Base-by-base conservation (phyloP, 2,113 vertebrate genomes). In the Heptranchias perlo region DNA sequence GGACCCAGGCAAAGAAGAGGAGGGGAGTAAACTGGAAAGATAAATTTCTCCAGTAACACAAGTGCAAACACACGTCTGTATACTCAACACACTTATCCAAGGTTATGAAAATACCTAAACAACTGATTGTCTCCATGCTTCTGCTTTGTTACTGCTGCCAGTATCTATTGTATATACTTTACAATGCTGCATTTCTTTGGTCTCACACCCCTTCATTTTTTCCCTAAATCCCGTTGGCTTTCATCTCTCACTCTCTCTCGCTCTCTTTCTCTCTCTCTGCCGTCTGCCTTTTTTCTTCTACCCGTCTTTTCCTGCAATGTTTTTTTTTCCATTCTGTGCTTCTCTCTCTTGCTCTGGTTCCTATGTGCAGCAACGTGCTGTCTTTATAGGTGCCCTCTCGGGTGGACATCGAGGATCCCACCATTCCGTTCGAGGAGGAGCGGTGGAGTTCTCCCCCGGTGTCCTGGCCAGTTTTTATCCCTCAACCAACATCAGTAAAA, bases 61-160 rank as follows among this genome's bases (percentile, higher is more conserved):
- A 92, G 54, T 58, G 52, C 87, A 35, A 35, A 35, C 87, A 92
- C 31, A 92, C n/a, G 16, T 62, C n/a, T 93, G 18, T 93, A n/a
- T 93, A 62, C n/a, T 39, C 18, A 93, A 93, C 35, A 93, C 18
- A 35, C n/a, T 93, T 62, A 62, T 93, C 89, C 89, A 93, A 93
- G 89, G 89, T 62, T 62, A 39, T 7, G n/a, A 62, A 93, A 62
- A 62, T 93, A 64, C 58, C 16, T 93, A 64, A 93, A 62, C 89
- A 93, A 44, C 89, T 93, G 58, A 93, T 93, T 93, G n/a, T 93
- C 35, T 93, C 58, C 89, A 31, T 39, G 16, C 35, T 82, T 82
- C 76, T 44, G 76, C 10, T 62, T 28, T 93, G 89, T 62, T 64
- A 8, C 39, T 39, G 10, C 58, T 93, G 35, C 13, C 54, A 39